Evolutionary conservation across 1,140 invertebrate genomes (phyloP).

Genomic region (Drosophila pallidifrons): DNA sequence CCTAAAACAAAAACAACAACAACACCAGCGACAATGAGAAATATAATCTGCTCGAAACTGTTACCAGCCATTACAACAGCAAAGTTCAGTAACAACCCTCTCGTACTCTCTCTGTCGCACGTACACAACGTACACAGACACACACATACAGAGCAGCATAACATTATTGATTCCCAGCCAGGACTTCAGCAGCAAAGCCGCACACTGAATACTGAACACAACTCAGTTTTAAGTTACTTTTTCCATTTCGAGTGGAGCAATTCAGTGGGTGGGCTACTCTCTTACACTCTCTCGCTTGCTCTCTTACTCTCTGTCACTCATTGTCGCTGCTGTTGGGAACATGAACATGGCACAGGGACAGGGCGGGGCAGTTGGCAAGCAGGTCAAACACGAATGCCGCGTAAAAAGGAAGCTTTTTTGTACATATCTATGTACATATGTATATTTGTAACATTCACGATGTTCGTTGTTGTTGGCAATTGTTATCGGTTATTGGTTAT

Average conservation of each 20-base stretch:
- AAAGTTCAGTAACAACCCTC: slow-evolving; percentile 48
- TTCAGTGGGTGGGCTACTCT: slow-evolving; percentile 34
- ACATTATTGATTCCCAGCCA: slow-evolving; percentile 42
- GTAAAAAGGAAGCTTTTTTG: slow-evolving; percentile 28
- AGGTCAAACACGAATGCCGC: slow-evolving; percentile 26
- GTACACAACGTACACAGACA: neutral
- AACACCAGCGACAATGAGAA: slow-evolving; percentile 3
- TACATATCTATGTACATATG: no score
- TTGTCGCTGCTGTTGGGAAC: neutral
- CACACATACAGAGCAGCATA: slow-evolving; percentile 10
- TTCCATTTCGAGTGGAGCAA: slow-evolving; percentile 38
- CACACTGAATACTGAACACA: slow-evolving; percentile 11
- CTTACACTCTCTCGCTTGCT: neutral
- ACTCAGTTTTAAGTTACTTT: slow-evolving; percentile 38
- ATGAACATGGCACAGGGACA: neutral
- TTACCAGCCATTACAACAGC: slow-evolving; percentile 13
- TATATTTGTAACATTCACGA: neutral
- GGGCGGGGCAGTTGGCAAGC: slow-evolving; percentile 25
- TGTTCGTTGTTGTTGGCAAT: neutral
- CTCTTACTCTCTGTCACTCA: neutral
- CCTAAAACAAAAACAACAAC: slow-evolving; percentile 17
- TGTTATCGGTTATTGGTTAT: neutral
- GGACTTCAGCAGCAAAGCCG: slow-evolving; percentile 26
- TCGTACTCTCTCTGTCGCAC: slow-evolving; percentile 16
- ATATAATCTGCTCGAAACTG: slow-evolving; percentile 4